A percentile compares a stretch with the other conserved stretches of the same genome.
Evolutionary conservation across 2,888 invertebrate species (phyloP).

Genomic region (Boloria selene): DNA sequence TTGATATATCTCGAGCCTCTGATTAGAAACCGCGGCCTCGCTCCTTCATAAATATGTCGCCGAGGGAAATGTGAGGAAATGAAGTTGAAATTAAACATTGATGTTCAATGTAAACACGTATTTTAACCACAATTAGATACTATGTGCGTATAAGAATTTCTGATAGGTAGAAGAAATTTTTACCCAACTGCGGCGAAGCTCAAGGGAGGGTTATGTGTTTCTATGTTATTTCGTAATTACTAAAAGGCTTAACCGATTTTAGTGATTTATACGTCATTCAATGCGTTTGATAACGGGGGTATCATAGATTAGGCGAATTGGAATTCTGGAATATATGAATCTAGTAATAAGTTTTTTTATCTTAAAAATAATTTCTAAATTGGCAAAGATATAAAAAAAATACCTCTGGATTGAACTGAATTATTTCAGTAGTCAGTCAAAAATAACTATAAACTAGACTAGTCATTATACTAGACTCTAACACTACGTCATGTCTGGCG

Average conservation of each 20-base stretch:
- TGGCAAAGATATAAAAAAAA: neutral
- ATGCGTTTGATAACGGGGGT: too few relatives aligned
- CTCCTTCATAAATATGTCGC: slow-evolving; percentile 35
- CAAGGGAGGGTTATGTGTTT: too few relatives aligned
- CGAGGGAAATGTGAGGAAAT: slow-evolving; percentile 29
- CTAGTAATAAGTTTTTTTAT: neutral
- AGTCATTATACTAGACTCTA: too few relatives aligned
- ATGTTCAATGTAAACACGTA: slow-evolving; percentile 9
- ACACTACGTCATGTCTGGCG: too few relatives aligned
- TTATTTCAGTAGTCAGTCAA: neutral
- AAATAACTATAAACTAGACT: too few relatives aligned
- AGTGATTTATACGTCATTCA: too few relatives aligned
- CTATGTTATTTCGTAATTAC: too few relatives aligned
- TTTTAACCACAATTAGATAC: slow-evolving; percentile 10
- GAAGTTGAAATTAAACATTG: slow-evolving; percentile 31
- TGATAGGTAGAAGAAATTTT: neutral
- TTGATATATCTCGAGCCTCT: slow-evolving; percentile 43
- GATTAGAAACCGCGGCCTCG: slow-evolving; percentile 37
- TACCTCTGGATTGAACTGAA: neutral
- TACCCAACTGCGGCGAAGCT: too few relatives aligned
- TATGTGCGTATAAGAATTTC: neutral
- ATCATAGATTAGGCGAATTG: too few relatives aligned
- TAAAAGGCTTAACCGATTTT: too few relatives aligned
- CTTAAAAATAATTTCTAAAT: neutral
- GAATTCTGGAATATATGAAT: too few relatives aligned